phyloP scores from a whole-genome alignment of 2,888 invertebrate species.

The Sarcophaga rosellei region DNA sequence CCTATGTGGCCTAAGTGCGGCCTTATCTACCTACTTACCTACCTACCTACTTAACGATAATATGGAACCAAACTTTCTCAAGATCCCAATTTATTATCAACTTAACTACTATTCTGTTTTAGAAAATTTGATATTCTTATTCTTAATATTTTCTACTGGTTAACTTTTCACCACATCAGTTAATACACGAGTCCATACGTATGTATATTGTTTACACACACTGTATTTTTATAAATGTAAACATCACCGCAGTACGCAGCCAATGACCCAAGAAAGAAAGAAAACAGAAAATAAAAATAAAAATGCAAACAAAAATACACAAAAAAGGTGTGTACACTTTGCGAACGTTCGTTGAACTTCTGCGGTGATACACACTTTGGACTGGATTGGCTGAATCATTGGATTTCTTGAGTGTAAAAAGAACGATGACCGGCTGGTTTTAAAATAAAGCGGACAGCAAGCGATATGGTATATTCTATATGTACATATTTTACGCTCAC shows the following conservation, averaged over 20 bases:
- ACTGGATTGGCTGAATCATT: background rate
- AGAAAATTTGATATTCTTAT: background rate
- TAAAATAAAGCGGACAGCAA: slow-evolving; percentile 21
- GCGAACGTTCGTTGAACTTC: slow-evolving; percentile 56
- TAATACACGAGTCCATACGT: background rate
- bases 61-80: too few species aligned
- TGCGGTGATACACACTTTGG: background rate
- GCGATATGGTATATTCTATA: background rate
- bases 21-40: too few species aligned
- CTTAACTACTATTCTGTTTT: too few species aligned
- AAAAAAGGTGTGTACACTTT: slow-evolving; percentile 37
- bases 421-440: background rate
- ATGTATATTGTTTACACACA: background rate
- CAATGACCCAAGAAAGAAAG: slow-evolving; percentile 23
- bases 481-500: background rate
- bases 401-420: slow-evolving; percentile 21
- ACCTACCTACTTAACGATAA: too few species aligned
- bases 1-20: too few species aligned
- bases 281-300: background rate
- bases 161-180: too few species aligned
- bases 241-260: background rate
- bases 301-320: slow-evolving; percentile 9
- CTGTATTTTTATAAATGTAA: background rate
- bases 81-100: too few species aligned
- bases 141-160: slow-evolving; percentile 7